These are phyloP conservation scores for Schizotus pectinicornis DNA, from an alignment of 2,888 invertebrate species.

Conservation along the genomic window DNA sequence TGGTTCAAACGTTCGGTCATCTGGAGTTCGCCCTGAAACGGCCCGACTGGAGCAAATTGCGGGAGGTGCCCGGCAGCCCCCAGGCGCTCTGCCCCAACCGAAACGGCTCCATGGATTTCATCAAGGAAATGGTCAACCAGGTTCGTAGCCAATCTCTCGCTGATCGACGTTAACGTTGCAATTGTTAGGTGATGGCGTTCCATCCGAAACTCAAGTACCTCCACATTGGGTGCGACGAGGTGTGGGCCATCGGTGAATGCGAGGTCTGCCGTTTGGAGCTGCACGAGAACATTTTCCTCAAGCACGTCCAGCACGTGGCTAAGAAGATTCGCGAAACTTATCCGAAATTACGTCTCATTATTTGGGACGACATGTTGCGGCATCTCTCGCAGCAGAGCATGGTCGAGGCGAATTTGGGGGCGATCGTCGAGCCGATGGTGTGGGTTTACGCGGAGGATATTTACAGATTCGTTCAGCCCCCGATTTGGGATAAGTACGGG, in stretches of 20 bases:
- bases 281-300: constrained; percentile 66
- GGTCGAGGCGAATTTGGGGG: constrained; percentile 67
- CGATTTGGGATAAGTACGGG: constrained; percentile 72
- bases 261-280: constrained; percentile 63
- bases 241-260: constrained; percentile 74
- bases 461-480: constrained; percentile 61
- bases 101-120: constrained; percentile 65
- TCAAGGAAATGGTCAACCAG: constrained; percentile 74
- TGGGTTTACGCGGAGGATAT: constrained; percentile 81
- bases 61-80: constrained; percentile 72
- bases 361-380: constrained; percentile 85
- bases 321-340: constrained; percentile 66
- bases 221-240: constrained; percentile 79
- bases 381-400: constrained; percentile 67
- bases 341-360: constrained; percentile 66
- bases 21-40: constrained; percentile 76
- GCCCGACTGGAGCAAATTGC: constrained; percentile 65
- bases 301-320: constrained; percentile 67
- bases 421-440: constrained; percentile 78
- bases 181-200: constrained; percentile 48
- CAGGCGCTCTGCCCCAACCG: constrained; percentile 76
- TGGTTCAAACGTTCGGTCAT: constrained; percentile 80
- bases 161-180: background rate
- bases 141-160: constrained; percentile 51
- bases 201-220: constrained; percentile 60